Conservation (phyloP, 2,797 vertebrate species). For the Spinibarbus caldwelli region DNA sequence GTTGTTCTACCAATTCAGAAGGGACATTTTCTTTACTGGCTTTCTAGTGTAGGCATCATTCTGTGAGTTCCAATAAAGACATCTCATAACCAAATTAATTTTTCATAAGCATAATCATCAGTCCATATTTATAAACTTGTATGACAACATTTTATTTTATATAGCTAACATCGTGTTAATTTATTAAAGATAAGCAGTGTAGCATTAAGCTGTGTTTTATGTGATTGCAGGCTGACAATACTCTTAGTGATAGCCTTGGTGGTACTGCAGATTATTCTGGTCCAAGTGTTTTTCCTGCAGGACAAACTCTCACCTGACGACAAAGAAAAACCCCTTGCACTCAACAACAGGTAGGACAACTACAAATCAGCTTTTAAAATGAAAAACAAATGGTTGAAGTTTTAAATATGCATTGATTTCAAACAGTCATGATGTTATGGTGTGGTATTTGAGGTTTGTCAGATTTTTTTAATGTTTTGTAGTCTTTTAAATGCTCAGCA, state of each 20-base stretch:
- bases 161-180: not conserved
- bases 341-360: slow-evolving; percentile 85
- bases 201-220: not conserved
- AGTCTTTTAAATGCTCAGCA: not conserved
- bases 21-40: slow-evolving; percentile 69
- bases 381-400: not conserved
- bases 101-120: not conserved
- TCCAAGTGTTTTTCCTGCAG: slow-evolving; percentile 87
- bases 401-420: not conserved
- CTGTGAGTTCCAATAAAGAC: slow-evolving; percentile 74
- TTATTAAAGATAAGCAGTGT: not conserved
- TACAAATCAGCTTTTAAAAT: not conserved
- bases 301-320: slow-evolving; percentile 81
- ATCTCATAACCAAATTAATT: not conserved
- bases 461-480: not conserved
- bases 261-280: slow-evolving; percentile 80
- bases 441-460: not conserved
- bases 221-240: slow-evolving; percentile 78
- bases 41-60: slow-evolving; percentile 73
- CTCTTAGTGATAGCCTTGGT: slow-evolving; percentile 76
- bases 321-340: slow-evolving; percentile 87
- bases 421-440: not conserved
- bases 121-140: not conserved
- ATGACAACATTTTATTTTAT: not conserved
- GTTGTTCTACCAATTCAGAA: slow-evolving; percentile 81